phyloP scores from a whole-genome alignment of 2,113 vertebrate genomes.

The Marmota monax region DNA sequence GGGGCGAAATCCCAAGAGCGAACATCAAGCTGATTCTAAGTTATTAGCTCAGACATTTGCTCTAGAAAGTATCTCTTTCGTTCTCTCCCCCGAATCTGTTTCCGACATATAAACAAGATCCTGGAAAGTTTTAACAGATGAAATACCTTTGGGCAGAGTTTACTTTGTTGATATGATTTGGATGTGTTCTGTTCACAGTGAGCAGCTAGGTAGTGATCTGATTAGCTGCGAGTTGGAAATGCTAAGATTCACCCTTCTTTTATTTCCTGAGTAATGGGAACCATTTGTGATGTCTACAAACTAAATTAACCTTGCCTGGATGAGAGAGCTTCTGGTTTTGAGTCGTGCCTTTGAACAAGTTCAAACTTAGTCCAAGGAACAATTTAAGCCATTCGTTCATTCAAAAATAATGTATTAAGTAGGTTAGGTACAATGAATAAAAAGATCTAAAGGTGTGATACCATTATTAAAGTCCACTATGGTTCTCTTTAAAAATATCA shows the following conservation, averaged over 20 bases:
- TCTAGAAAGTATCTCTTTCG: slow-evolving; percentile 16
- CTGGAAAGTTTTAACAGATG: slow-evolving; percentile 64
- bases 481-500: slow-evolving; percentile 43
- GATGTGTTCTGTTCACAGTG: slow-evolving; percentile 32
- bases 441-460: not conserved
- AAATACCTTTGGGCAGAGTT: slow-evolving; percentile 66
- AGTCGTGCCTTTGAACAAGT: slow-evolving; percentile 65
- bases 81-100: slow-evolving; percentile 50
- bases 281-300: slow-evolving; percentile 46
- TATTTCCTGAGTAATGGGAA: not conserved
- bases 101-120: slow-evolving; percentile 57
- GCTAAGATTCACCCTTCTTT: not conserved
- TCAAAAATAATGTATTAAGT: slow-evolving; percentile 41
- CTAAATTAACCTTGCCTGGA: slow-evolving; percentile 58
- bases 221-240: slow-evolving; percentile 45
- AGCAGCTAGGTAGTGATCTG: slow-evolving; percentile 38
- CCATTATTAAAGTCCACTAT: not conserved
- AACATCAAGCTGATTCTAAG: not conserved
- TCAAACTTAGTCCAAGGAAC: slow-evolving; percentile 46
- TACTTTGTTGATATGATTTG: slow-evolving; percentile 55
- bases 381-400: slow-evolving; percentile 44
- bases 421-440: not conserved
- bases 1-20: not conserved
- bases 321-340: slow-evolving; percentile 3
- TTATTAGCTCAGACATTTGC: slow-evolving; percentile 65